phyloP scores from a whole-genome alignment of 2,797 vertebrate genomes.

The Melanogrammus aeglefinus region DNA sequence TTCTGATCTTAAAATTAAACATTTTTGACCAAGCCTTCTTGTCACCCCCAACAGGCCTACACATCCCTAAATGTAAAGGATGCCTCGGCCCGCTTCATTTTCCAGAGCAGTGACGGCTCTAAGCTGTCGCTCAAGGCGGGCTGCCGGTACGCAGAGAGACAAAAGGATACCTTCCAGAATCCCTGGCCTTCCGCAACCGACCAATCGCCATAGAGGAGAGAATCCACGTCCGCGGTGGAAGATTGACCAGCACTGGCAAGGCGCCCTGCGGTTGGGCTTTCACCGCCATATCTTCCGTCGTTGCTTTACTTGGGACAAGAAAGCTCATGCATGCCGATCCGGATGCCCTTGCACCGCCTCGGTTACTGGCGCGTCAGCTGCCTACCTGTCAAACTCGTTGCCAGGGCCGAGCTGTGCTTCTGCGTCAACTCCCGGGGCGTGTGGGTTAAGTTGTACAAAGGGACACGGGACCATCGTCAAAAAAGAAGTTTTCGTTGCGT shows the following conservation, averaged over 20 bases:
- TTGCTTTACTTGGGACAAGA: constrained; percentile 14
- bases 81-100: constrained; percentile 54
- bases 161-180: constrained; percentile 36
- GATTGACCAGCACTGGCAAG: constrained; percentile 32
- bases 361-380: constrained; percentile 51
- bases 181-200: constrained; percentile 64
- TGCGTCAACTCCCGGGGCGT: constrained; percentile 53
- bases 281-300: constrained; percentile 53
- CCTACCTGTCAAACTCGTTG: constrained; percentile 31
- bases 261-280: constrained; percentile 68
- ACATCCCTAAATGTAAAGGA: constrained; percentile 10
- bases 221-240: constrained; percentile 55
- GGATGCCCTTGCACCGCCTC: background rate
- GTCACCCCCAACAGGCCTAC: no score
- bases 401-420: constrained; percentile 48
- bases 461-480: constrained; percentile 9
- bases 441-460: constrained; percentile 39
- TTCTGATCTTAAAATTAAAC: no score
- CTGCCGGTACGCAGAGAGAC: constrained; percentile 29
- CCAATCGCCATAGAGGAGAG: constrained; percentile 49
- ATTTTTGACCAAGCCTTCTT: no score
- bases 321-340: constrained; percentile 13
- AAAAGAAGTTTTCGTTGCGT: constrained; percentile 43
- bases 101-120: constrained; percentile 53
- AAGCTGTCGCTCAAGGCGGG: constrained; percentile 38